Evolutionary conservation across 2,797 vertebrate genomes (phyloP).

Genomic region (Propithecus deckenii): DNA sequence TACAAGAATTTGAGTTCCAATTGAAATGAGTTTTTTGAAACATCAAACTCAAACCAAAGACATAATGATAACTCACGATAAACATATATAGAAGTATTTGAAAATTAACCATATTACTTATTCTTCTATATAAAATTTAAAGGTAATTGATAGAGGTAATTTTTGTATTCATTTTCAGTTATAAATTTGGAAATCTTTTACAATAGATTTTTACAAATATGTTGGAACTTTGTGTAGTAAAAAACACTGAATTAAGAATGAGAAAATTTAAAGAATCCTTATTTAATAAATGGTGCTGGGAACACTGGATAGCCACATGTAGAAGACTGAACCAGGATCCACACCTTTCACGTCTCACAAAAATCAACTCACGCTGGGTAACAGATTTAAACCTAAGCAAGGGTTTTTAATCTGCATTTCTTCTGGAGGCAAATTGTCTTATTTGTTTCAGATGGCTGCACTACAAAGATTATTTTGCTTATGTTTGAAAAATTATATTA

Average conservation of each 20-base stretch:
- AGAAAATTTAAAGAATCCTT: not conserved
- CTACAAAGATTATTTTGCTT: not conserved
- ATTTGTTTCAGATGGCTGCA: not conserved
- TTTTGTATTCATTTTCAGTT: not conserved
- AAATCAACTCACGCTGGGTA: no score
- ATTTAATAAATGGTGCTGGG: no score
- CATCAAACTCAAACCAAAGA: not conserved
- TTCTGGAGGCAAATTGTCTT: not conserved
- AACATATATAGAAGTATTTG: not conserved
- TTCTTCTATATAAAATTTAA: not conserved
- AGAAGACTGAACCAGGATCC: no score
- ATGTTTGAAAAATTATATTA: conserved; percentile 31
- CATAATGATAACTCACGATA: not conserved
- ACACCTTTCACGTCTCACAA: no score
- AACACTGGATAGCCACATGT: no score
- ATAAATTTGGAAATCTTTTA: not conserved
- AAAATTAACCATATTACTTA: not conserved
- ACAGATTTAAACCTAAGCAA: not conserved
- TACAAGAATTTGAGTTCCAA: not conserved
- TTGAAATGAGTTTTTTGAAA: not conserved
- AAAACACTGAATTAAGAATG: not conserved
- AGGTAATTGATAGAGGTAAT: not conserved
- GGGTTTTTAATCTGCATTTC: not conserved
- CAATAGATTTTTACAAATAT: not conserved
- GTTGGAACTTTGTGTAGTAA: not conserved